Evolutionary conservation across 1,140 invertebrate genomes (phyloP).

Genomic region (Manduca sexta): DNA sequence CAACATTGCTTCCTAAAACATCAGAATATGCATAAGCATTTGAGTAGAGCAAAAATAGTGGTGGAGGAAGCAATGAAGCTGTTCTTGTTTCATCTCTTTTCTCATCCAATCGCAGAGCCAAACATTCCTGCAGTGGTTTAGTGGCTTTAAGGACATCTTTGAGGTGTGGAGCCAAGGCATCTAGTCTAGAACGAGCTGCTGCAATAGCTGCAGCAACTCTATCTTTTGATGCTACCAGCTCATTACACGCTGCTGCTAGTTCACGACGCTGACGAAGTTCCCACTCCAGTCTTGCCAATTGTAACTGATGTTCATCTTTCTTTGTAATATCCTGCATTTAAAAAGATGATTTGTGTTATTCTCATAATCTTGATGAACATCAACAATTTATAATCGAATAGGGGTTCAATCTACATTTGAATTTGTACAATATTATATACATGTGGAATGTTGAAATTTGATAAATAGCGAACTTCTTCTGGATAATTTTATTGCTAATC

Average conservation of each 20-base stretch:
- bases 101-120: constrained; percentile 87
- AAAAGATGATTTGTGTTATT: constrained; percentile 21
- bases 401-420: too few relatives aligned
- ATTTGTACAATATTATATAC: too few relatives aligned
- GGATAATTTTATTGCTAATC: too few relatives aligned
- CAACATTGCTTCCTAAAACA: constrained; percentile 77
- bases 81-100: constrained; percentile 80
- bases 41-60: constrained; percentile 92
- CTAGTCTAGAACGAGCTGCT: constrained; percentile 85
- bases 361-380: neutral
- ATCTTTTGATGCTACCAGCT: constrained; percentile 85
- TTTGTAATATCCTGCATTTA: constrained; percentile 79
- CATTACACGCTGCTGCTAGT: constrained; percentile 83
- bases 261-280: constrained; percentile 93
- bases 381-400: too few relatives aligned
- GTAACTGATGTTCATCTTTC: constrained; percentile 84
- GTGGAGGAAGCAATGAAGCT: constrained; percentile 84
- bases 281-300: constrained; percentile 91
- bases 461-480: too few relatives aligned
- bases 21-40: constrained; percentile 89
- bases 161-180: constrained; percentile 87
- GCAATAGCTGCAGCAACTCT: constrained; percentile 83
- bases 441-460: too few relatives aligned
- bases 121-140: constrained; percentile 91
- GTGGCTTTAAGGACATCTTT: constrained; percentile 80